Conservation (phyloP, 2,888 invertebrate species). For the Catocala nupta region DNA sequence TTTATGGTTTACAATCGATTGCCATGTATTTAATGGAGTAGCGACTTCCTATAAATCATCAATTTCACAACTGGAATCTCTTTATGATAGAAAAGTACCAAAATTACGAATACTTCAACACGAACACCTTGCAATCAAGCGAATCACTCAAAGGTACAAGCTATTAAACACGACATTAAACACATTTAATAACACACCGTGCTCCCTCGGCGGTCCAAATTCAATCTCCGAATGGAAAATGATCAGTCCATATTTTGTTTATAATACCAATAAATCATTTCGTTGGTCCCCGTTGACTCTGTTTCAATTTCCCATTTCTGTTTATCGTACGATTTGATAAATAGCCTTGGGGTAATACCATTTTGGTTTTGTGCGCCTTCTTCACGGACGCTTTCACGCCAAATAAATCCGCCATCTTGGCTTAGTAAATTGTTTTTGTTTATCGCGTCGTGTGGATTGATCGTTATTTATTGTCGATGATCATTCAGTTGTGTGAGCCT, state of each 20-base stretch:
- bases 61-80: conserved; percentile 1
- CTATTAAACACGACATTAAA: conserved; percentile 51
- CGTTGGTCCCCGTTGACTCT: conserved; percentile 78
- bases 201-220: conserved; percentile 74
- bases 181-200: conserved; percentile 61
- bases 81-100: background rate
- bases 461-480: conserved; percentile 71
- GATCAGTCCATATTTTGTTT: conserved; percentile 84
- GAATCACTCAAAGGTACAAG: conserved; percentile 32
- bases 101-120: conserved; percentile 1
- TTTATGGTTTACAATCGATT: too few relatives aligned
- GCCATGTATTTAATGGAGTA: background rate
- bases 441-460: conserved; percentile 72
- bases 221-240: conserved; percentile 81
- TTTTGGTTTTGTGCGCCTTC: conserved; percentile 76
- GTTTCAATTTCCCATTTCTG: conserved; percentile 85
- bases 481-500: conserved; percentile 60
- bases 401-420: conserved; percentile 82
- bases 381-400: conserved; percentile 76
- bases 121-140: conserved; percentile 24
- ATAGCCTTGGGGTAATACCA: conserved; percentile 76
- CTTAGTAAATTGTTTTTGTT: conserved; percentile 79
- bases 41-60: background rate
- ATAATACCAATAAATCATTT: conserved; percentile 84
- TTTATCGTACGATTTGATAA: conserved; percentile 85